Conservation (phyloP, 1,140 invertebrate genomes). For the Eupristina koningsbergeri region DNA sequence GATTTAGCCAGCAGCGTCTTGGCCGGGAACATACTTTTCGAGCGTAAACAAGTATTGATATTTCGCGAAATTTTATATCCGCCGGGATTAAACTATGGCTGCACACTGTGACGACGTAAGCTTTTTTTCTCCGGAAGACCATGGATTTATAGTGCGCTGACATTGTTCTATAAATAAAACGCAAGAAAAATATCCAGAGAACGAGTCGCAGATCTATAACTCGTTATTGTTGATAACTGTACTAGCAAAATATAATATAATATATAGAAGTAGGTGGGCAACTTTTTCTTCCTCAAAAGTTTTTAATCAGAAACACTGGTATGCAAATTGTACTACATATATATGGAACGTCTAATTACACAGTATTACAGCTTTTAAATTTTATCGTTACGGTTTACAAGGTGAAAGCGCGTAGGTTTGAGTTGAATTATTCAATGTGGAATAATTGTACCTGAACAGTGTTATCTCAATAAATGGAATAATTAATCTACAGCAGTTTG, state of each 20-base stretch:
- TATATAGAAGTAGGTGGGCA: neutral
- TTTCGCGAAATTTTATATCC: conserved; percentile 5
- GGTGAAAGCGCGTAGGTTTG: too few species aligned
- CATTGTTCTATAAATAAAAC: conserved; percentile 12
- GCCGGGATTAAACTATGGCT: neutral
- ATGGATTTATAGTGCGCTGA: neutral
- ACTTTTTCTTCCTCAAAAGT: neutral
- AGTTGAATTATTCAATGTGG: too few species aligned
- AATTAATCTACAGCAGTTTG: too few species aligned
- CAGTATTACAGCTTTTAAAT: too few species aligned
- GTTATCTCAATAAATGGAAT: too few species aligned
- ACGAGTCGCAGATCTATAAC: neutral
- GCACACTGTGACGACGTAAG: neutral
- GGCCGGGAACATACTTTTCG: neutral
- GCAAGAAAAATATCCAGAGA: neutral
- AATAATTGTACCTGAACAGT: too few species aligned
- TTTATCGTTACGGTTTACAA: neutral
- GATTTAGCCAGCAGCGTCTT: too few species aligned
- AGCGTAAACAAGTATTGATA: neutral
- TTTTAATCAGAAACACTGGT: too few species aligned
- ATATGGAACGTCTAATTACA: too few species aligned
- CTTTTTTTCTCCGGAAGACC: neutral
- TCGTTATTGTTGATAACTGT: neutral
- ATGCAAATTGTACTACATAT: neutral
- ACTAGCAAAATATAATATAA: too few species aligned